Base-by-base conservation (phyloP, 30 jellyfish, hydroid and myxozoan species). In the Hydractinia echinata region DNA sequence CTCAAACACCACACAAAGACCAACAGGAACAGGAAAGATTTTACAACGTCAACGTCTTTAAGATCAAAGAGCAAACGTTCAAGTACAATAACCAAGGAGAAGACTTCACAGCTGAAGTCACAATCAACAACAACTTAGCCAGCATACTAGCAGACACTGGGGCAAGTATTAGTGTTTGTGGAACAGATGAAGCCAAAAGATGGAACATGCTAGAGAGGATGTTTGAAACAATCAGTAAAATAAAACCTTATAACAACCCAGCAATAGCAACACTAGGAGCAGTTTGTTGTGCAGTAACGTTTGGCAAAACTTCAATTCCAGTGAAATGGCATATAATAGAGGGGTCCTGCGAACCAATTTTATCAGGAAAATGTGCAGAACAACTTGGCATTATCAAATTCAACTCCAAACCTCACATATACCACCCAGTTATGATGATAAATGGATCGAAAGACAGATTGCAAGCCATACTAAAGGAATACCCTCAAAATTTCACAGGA, bases 251-350 rank as follows among this genome's bases (percentile, higher is more conserved):
- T 3, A 68, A 68, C 2, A 68, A 3, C 20, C 51, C 16, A 11
- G 51, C 50, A 11, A 68, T 68, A 11, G 51, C 79, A 0, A 44
- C 1, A 10, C 20, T 15, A 15, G 83, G 83, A 10, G 79, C 11
- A n/a, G 79, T 78, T 11, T 1, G 83, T 8, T 73, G 79, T 73
- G 83, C 83, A 30, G 79, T 73, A 10, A 73, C 79, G 39, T 74
- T 74, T 74, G 83, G 83, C 15, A 15, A 77, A 15, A 15, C 79
- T 13, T 69, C 3, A 15, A 30, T 74, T 11, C 83, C 83, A 10
- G 83, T 74, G 11, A 50, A 30, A 74, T 74, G 2, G 1, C 83
- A 20, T 53, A 74, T 74, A 10, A 15, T 74, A 30, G 20, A 14
- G 1, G 79, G 79, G 11, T 68, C 79, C 15, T 68, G 16, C 55